Percentiles rank a stretch among this genome's conserved stretches.
Evolutionary conservation across 2,888 invertebrate species (phyloP).

Genomic region (Scelioninae gen. 2): DNA sequence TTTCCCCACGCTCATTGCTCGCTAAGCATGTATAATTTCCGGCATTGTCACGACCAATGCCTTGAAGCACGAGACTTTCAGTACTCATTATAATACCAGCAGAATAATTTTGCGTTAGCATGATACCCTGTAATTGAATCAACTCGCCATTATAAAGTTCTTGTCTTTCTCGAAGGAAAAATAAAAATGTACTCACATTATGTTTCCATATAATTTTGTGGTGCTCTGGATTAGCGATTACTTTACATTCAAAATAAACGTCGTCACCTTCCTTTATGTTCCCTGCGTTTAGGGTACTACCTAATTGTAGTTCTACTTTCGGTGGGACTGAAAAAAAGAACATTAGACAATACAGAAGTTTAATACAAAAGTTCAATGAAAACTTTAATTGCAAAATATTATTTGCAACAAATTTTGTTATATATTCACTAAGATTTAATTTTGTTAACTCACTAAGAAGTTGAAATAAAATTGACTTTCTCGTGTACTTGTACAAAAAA

Average conservation of each 20-base stretch:
- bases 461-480: too few relatives aligned
- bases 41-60: slow-evolving; percentile 87
- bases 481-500: too few relatives aligned
- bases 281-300: slow-evolving; percentile 84
- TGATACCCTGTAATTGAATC: slow-evolving; percentile 79
- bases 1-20: slow-evolving; percentile 88
- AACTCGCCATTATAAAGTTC: neutral
- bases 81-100: slow-evolving; percentile 92
- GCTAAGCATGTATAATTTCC: slow-evolving; percentile 91
- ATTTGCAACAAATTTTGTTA: too few relatives aligned
- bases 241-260: slow-evolving; percentile 88
- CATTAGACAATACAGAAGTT: too few relatives aligned
- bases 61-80: slow-evolving; percentile 90
- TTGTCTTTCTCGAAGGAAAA: slow-evolving; percentile 1
- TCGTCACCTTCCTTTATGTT: slow-evolving; percentile 89
- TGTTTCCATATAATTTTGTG: slow-evolving; percentile 87
- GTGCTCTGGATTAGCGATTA: slow-evolving; percentile 85
- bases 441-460: too few relatives aligned
- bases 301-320: slow-evolving; percentile 82
- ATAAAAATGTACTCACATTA: slow-evolving; percentile 79
- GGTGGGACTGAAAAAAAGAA: slow-evolving; percentile 80
- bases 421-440: too few relatives aligned
- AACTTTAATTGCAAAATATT: too few relatives aligned
- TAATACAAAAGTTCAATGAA: too few relatives aligned
- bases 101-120: slow-evolving; percentile 88